Evolutionary conservation across 2,888 invertebrate genomes (phyloP).

Genomic region (Cecidostiba fungosa): DNA sequence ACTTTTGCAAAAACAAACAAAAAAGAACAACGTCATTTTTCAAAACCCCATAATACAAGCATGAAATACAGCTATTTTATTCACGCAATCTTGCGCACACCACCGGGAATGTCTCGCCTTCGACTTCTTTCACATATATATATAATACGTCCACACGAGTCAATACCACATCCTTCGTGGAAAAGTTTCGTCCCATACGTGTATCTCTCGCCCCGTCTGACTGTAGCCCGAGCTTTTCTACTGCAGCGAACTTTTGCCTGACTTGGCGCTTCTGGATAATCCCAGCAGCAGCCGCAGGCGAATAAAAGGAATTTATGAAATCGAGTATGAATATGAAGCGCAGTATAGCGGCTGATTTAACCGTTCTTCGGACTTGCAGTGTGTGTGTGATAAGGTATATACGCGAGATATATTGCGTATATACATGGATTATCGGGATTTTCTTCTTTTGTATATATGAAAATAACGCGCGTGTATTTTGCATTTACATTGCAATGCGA

Average conservation of each 20-base stretch:
- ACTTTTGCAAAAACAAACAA: background rate
- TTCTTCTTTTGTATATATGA: background rate
- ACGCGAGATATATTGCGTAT: constrained; percentile 2
- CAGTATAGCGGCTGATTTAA: background rate
- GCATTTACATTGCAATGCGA: too few species aligned
- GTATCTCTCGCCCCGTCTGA: background rate
- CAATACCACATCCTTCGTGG: background rate
- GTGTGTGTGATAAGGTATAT: too few species aligned
- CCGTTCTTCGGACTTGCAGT: background rate
- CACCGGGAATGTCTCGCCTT: background rate
- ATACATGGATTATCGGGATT: constrained; percentile 2
- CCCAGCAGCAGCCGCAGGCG: background rate
- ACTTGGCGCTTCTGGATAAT: constrained; percentile 12
- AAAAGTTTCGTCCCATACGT: background rate
- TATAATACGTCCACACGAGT: background rate
- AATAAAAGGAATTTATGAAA: constrained; percentile 24
- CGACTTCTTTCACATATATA: background rate
- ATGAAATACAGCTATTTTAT: background rate
- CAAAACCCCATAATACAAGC: background rate
- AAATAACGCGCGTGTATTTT: too few species aligned
- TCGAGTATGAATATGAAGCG: constrained; percentile 8
- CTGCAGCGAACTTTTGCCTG: constrained; percentile 1
- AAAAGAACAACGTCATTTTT: background rate
- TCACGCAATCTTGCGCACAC: background rate
- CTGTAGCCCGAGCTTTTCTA: background rate